Evolutionary conservation across 2,888 invertebrate genomes (phyloP).

Genomic region (Philereme vetulata): DNA sequence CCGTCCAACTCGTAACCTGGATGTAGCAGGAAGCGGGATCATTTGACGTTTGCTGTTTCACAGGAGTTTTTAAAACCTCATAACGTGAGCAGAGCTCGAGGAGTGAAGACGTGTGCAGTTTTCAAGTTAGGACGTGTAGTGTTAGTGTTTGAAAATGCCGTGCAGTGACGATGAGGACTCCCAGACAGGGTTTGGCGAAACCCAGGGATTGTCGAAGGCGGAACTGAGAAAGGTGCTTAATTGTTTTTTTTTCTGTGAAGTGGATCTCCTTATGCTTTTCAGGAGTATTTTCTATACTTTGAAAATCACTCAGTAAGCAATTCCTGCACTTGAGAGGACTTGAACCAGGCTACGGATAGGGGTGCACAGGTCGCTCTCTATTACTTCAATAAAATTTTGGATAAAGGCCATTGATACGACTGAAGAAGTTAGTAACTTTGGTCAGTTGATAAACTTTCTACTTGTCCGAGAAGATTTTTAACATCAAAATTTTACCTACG

Average conservation of each 20-base stretch:
- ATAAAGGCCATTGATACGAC: too few relatives aligned
- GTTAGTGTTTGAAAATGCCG: constrained; percentile 69
- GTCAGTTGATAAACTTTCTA: too few relatives aligned
- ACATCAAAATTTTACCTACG: too few relatives aligned
- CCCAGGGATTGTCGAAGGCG: constrained; percentile 86
- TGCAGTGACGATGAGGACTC: constrained; percentile 86
- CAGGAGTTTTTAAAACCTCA: constrained; percentile 44
- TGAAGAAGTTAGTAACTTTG: too few relatives aligned
- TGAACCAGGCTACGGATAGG: too few relatives aligned
- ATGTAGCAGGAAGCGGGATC: constrained; percentile 61
- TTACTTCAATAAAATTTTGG: too few relatives aligned
- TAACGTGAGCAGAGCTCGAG: constrained; percentile 49
- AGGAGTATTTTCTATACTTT: too few relatives aligned
- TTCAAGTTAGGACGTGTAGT: constrained; percentile 34
- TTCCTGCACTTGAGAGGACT: too few relatives aligned
- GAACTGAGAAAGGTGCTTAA: constrained; percentile 86
- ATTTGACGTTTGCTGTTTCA: constrained; percentile 66
- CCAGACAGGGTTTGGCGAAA: constrained; percentile 79
- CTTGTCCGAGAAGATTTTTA: too few relatives aligned
- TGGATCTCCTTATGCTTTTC: too few relatives aligned
- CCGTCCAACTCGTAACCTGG: constrained; percentile 43
- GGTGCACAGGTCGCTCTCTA: too few relatives aligned
- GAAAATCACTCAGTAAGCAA: too few relatives aligned
- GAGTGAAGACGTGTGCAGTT: constrained; percentile 47
- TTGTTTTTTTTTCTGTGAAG: neutral